A percentile compares a stretch with the other conserved stretches of the same genome.
Conservation (phyloP, 1,140 invertebrate species). For the Zaprionus capensis region DNA sequence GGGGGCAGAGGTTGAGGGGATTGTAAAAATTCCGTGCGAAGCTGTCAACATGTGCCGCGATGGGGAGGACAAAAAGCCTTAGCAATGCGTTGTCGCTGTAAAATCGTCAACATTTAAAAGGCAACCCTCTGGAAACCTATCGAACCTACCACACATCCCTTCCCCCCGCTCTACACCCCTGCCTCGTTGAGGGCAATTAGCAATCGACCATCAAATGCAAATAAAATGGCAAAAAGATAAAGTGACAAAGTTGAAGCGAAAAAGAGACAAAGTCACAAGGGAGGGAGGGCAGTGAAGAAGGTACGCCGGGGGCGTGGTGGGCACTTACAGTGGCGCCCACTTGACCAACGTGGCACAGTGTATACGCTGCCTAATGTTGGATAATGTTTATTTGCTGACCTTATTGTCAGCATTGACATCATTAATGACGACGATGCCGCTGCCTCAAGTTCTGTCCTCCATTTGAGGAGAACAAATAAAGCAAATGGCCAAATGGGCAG, state of each 20-base stretch:
- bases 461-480: slow-evolving; percentile 60
- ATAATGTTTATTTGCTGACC: slow-evolving; percentile 54
- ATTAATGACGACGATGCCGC: slow-evolving; percentile 58
- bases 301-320: neutral
- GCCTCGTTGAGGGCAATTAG: slow-evolving; percentile 25
- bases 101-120: slow-evolving; percentile 28
- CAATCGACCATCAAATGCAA: slow-evolving; percentile 51
- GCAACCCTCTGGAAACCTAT: slow-evolving; percentile 1
- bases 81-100: slow-evolving; percentile 35
- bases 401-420: slow-evolving; percentile 74
- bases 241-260: slow-evolving; percentile 13
- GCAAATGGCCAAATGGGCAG: slow-evolving; percentile 31
- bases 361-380: slow-evolving; percentile 30
- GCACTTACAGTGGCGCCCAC: slow-evolving; percentile 11
- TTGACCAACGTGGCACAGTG: slow-evolving; percentile 4
- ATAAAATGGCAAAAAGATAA: slow-evolving; percentile 24
- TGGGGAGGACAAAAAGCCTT: slow-evolving; percentile 39
- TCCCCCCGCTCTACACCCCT: neutral
- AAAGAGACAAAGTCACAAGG: slow-evolving; percentile 6
- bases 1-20: neutral
- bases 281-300: neutral
- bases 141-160: neutral
- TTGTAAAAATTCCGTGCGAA: slow-evolving; percentile 31
- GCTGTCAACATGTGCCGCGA: slow-evolving; percentile 22
- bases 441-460: slow-evolving; percentile 75